phyloP scores from a whole-genome alignment of 2,797 vertebrate genomes.

The Apodemus agrarius region DNA sequence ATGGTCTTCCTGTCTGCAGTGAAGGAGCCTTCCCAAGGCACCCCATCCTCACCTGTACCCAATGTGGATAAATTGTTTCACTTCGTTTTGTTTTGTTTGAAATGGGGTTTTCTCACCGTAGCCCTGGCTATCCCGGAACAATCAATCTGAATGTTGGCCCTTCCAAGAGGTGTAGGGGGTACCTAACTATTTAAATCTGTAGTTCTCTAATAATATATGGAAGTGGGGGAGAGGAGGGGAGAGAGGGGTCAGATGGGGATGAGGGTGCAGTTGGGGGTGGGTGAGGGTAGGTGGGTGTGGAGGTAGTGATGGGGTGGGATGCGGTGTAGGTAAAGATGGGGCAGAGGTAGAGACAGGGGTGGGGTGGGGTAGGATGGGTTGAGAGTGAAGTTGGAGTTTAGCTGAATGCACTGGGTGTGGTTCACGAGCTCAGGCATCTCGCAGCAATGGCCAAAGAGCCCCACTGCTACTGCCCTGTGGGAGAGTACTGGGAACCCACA shows the following conservation, averaged over 20 bases:
- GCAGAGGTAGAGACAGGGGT: not conserved
- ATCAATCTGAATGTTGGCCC: not conserved
- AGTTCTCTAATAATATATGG: not conserved
- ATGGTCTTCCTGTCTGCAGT: not conserved
- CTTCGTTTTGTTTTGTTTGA: not conserved
- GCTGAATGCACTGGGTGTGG: no score
- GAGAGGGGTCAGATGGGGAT: not conserved
- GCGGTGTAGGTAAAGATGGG: not conserved
- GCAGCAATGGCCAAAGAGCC: not conserved
- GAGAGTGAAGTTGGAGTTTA: no score
- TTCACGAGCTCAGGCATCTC: fast-evolving
- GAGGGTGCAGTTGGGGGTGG: not conserved
- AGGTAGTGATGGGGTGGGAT: not conserved
- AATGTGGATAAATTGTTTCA: not conserved
- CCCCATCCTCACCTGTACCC: not conserved
- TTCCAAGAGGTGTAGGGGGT: not conserved
- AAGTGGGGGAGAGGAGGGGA: not conserved
- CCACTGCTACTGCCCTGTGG: fast-evolving
- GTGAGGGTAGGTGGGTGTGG: not conserved
- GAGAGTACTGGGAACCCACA: fast-evolving
- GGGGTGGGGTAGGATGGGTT: not conserved
- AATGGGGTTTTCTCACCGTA: not conserved
- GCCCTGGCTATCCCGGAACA: not conserved
- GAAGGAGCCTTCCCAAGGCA: not conserved
- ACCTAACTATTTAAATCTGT: not conserved